Percentiles rank a stretch among this genome's conserved stretches.
Conservation (phyloP, 2,888 invertebrate species). For the Diploptera punctata region DNA sequence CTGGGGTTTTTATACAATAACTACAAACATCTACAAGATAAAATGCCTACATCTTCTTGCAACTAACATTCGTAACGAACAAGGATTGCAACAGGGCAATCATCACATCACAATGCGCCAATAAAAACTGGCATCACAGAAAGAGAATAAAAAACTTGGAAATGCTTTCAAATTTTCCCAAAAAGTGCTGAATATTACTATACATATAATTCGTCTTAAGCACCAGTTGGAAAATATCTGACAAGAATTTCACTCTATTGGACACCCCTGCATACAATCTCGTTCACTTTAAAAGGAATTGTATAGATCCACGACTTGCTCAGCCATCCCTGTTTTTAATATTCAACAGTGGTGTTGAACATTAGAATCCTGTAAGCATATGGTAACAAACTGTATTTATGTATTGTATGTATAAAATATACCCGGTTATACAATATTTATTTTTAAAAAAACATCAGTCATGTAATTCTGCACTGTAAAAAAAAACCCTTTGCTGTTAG, state of each 20-base stretch:
- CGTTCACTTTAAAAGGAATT: not conserved
- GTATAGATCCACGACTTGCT: constrained; percentile 21
- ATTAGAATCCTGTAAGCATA: constrained; percentile 31
- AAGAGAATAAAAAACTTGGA: not conserved
- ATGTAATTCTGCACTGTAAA: constrained; percentile 27
- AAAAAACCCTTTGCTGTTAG: constrained; percentile 27
- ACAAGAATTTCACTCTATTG: not conserved
- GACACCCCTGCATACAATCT: not conserved
- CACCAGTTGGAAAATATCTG: constrained; percentile 3
- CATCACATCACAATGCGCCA: constrained; percentile 10
- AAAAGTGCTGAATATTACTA: constrained; percentile 9
- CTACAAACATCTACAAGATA: constrained; percentile 3
- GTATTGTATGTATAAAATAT: constrained; percentile 34
- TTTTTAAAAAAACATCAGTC: constrained; percentile 30
- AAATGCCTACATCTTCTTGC: not conserved
- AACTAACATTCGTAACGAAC: constrained; percentile 12
- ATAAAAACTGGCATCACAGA: constrained; percentile 21
- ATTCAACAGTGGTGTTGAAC: constrained; percentile 23
- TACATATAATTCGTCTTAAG: constrained; percentile 18
- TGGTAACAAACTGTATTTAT: constrained; percentile 36
- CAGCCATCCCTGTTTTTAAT: constrained; percentile 21
- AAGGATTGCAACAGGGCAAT: not conserved
- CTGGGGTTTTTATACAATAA: not conserved
- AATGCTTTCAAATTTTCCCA: constrained; percentile 2
- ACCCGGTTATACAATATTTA: constrained; percentile 30